Base-by-base conservation (phyloP, 2,113 vertebrate genomes). In the Eurystomus gularis region DNA sequence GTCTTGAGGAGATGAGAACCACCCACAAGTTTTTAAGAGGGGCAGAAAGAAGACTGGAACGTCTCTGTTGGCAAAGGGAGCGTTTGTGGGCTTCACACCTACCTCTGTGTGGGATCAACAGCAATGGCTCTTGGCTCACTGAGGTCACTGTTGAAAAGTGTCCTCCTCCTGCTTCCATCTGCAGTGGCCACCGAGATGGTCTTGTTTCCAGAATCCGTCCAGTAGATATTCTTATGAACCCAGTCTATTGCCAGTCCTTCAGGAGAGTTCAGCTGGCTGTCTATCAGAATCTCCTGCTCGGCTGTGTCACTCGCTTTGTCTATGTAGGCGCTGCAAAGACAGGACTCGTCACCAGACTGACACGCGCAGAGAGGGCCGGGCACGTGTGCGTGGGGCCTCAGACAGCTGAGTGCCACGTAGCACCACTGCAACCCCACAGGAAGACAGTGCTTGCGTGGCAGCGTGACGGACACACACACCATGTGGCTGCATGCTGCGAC, bases 171-270 rank as follows among this genome's bases (percentile, higher is more conserved):
- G 95, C 97, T 96, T 24, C 99, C 99, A 28, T 99, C 99, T 8
- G 96, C 97, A 2, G 99, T 99, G 88, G 99, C 99, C 51, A 99
- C 99, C 0, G 99, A 99, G 97, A 99, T 99, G 88, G 98, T 99
- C 97, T 99, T 99, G 96, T 99, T 99, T 88, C 99, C 99, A 0
- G 99, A 99, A 97, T 99, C 99, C 0, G 99, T 99, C 99, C 99
- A 99, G 97, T 99, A 99, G 97, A 99, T 99, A 96, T 99, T 99
- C 96, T 99, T 99, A 73, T 99, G 99, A 52, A 99, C 98, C 99
- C 99, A 99, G 98, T 99, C 99, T 44, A 99, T 98, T 1, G 99
- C 99, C 95, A 99, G 97, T 40, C 99, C 99, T 97, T 99, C 99
- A 0, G 99, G 99, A 13, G 99, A 99, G 97, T 99, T 98, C 40